Evolutionary conservation across 2,888 invertebrate genomes (phyloP).

Genomic region (Diloba caeruleocephala): DNA sequence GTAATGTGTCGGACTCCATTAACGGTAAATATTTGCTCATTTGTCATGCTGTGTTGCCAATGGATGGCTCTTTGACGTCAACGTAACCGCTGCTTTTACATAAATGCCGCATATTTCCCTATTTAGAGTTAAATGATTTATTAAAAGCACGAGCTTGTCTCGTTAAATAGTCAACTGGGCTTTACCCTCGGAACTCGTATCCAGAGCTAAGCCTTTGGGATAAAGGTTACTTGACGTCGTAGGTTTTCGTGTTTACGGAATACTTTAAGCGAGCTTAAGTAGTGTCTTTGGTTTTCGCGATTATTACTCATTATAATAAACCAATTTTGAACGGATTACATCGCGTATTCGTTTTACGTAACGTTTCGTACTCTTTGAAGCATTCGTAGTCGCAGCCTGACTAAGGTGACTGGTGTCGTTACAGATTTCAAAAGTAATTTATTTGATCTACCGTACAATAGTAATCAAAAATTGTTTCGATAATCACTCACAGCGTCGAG

Average conservation of each 20-base stretch:
- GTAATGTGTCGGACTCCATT: slow-evolving; percentile 74
- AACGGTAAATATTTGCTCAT: slow-evolving; percentile 81
- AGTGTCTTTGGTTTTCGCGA: slow-evolving; percentile 6
- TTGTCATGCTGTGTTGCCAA: slow-evolving; percentile 66
- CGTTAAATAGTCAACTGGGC: slow-evolving; percentile 46
- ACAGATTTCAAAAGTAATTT: too few relatives aligned
- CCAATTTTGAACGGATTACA: too few relatives aligned
- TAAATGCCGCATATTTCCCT: slow-evolving; percentile 47
- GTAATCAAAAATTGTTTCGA: too few relatives aligned
- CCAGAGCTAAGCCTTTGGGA: slow-evolving; percentile 42
- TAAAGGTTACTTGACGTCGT: slow-evolving; percentile 47
- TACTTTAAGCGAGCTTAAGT: slow-evolving; percentile 32
- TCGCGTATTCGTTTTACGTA: too few relatives aligned
- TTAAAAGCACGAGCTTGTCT: slow-evolving; percentile 38
- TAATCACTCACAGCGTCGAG: too few relatives aligned
- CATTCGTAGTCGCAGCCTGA: too few relatives aligned
- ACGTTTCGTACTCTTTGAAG: too few relatives aligned
- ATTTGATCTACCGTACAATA: too few relatives aligned
- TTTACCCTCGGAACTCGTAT: slow-evolving; percentile 42
- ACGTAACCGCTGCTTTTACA: slow-evolving; percentile 55
- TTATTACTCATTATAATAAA: too few relatives aligned
- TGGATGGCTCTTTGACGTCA: slow-evolving; percentile 63
- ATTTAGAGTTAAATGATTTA: slow-evolving; percentile 47
- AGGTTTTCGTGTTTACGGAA: slow-evolving; percentile 43
- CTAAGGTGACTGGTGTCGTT: too few relatives aligned